A percentile compares a stretch with the other conserved stretches of the same genome.
Conservation (phyloP, 2,888 invertebrate species). For the Tachina grossa region DNA sequence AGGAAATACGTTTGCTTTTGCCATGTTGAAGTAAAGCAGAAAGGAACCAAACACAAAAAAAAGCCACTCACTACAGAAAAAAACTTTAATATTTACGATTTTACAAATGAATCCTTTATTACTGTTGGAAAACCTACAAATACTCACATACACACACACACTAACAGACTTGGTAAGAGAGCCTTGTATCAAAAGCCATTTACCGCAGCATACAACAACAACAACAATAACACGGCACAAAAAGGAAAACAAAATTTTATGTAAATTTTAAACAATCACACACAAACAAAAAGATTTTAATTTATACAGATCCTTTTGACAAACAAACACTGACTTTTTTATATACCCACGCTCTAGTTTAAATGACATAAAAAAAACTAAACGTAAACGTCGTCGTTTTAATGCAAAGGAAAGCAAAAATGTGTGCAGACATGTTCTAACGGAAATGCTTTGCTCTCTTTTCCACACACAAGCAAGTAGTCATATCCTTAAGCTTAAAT, state of each 20-base stretch:
- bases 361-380: slow-evolving; percentile 29
- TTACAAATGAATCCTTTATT: slow-evolving; percentile 30
- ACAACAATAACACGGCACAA: not conserved
- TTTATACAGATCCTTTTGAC: slow-evolving; percentile 45
- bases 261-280: slow-evolving; percentile 21
- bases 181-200: slow-evolving; percentile 16
- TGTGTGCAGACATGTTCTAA: slow-evolving; percentile 30
- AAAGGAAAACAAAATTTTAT: not conserved
- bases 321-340: slow-evolving; percentile 47
- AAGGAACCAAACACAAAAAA: slow-evolving; percentile 17
- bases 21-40: not conserved
- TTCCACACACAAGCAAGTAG: not conserved
- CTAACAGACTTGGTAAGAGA: not conserved
- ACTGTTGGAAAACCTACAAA: slow-evolving; percentile 10
- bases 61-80: slow-evolving; percentile 25
- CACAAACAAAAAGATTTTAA: not conserved
- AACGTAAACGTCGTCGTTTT: slow-evolving; percentile 17
- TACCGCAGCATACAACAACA: slow-evolving; percentile 24
- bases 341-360: slow-evolving; percentile 51
- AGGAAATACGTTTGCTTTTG: not conserved
- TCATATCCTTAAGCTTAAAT: slow-evolving; percentile 38
- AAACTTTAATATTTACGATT: not conserved
- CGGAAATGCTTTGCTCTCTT: slow-evolving; percentile 38
- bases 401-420: not conserved
- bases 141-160: slow-evolving; percentile 10